Evolutionary conservation across 2,888 invertebrate genomes (phyloP), one percentile per base, ranked within the genome.

Genomic region (Stictocephala bisonia): DNA sequence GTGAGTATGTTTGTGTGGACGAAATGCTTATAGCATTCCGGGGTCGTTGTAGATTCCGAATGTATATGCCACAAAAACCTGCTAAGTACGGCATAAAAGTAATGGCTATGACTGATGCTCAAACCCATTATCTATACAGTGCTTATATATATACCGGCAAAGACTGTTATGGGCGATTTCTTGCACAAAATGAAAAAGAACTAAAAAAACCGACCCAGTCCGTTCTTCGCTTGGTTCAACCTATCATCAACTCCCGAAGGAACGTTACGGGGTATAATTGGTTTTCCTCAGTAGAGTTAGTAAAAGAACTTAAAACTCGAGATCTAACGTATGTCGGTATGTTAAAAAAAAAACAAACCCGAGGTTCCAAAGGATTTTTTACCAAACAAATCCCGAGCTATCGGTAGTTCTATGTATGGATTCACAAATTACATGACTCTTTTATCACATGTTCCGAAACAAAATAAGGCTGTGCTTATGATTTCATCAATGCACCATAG

Each of bases 181-280:
- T 82, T 35, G 22, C 76, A n/a, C 74, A 74, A 51, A 72, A 75
- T 44, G 79, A 80, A 74, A 79, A 77, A 76, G 22, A 20, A n/a
- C 50, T 50, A 26, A 48, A 74, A 79, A 80, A 9, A 67, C 71
- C 24, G 77, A 78, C 60, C 80, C 82, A 41, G 80, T n/a, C n/a
- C n/a, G n/a, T n/a, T n/a, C n/a, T n/a, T n/a, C n/a, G 79, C 13
- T 68, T 82, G 7, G 53, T 75, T 26, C 77, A 80, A 72, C 77
- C 78, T 48, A 71, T 82, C 71, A 60, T 76, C 64, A 75, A 79
- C 20, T 80, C 79, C 9, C 79, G 80, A 31, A 72, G 79, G 35
- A 81, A 81, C 72, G 75, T 81, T 9, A 82, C 80, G 20, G 77
- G 77, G 18, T 80, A 81, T 53, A 81, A 81, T 75, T 81, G 81